Evolutionary conservation across 2,113 vertebrate species (phyloP), one percentile per base, ranked within the genome.

Genomic region (Hucho hucho): DNA sequence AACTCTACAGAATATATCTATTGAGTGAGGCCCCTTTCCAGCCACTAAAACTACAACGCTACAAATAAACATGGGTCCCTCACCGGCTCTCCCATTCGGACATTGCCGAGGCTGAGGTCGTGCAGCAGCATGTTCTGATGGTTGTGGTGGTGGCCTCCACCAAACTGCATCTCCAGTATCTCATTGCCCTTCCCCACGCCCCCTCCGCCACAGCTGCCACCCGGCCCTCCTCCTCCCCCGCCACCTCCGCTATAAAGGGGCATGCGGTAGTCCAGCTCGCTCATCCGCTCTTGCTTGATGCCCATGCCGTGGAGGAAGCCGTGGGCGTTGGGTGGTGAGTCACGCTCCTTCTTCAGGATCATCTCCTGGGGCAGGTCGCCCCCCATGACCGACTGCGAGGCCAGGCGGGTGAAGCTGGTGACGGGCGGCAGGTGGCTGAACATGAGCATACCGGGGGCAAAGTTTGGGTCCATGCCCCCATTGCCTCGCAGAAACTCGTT

Each of bases 341-440:
- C 95, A 29, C 93, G 93, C 87, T 98, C 97, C 87, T 98, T 98
- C 91, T 98, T 98, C 82, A 98, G 93, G 91, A 96, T 94, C 96
- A 97, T 92, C 93, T 98, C 96, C 91, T 96, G 96, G 75, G 92
- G 91, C 79, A 93, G 83, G 61, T 95, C 95, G 37, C 92, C 95
- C 43, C 92, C 93, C 93, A 94, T 91, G 76, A 95, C 91, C 16
- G 95, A 88, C 88, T 93, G 94, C 58, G 95, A 95, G 75, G 97
- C 92, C 82, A 96, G 93, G 78, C 96, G 93, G n/a, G 96, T 95
- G 86, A 98, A 98, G 93, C 96, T 98, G 94, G 96, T 95, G 90
- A 98, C 96, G 26, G 97, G 97, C 59, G 97, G 97, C 79, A 98
- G 95, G 92, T 98, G 97, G 91, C 96, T 98, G 92, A 98, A 98